Conservation (phyloP, 2,888 invertebrate species). For the Tetheella fluctuosa region DNA sequence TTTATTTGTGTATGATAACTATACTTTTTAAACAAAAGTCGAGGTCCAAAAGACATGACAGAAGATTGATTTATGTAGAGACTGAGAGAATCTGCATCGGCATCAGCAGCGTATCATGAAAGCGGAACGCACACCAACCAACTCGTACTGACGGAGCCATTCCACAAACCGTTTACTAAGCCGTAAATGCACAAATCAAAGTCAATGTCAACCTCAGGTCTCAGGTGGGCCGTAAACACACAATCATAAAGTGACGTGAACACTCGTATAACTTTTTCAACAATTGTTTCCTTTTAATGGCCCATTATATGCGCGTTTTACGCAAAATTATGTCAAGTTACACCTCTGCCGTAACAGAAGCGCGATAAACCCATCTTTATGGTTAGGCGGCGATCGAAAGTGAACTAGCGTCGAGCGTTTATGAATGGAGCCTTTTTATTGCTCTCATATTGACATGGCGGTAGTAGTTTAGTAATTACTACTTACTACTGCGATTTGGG, state of each 20-base stretch:
- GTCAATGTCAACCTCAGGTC: conserved; percentile 83
- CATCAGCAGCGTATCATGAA: conserved; percentile 22
- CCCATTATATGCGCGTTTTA: conserved; percentile 82
- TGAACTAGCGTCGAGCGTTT: conserved; percentile 72
- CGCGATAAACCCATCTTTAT: conserved; percentile 82
- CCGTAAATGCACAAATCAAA: conserved; percentile 81
- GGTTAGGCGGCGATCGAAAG: conserved; percentile 77
- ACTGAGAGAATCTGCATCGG: background rate
- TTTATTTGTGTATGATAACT: background rate
- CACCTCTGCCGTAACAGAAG: conserved; percentile 79
- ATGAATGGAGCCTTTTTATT: conserved; percentile 82
- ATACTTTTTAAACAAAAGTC: background rate
- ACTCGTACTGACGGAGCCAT: conserved; percentile 51
- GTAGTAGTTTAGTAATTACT: conserved; percentile 77
- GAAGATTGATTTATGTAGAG: background rate
- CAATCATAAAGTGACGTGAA: conserved; percentile 82
- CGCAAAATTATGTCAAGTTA: conserved; percentile 84
- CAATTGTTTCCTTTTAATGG: conserved; percentile 84
- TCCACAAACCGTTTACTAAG: conserved; percentile 70
- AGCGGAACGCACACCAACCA: conserved; percentile 31
- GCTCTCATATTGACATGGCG: conserved; percentile 77
- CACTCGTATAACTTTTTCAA: conserved; percentile 83
- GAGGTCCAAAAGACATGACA: background rate
- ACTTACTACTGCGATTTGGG: conserved; percentile 74
- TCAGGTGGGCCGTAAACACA: conserved; percentile 81